Base-by-base conservation (phyloP, 2,113 vertebrate genomes). In the Lycaon pictus region DNA sequence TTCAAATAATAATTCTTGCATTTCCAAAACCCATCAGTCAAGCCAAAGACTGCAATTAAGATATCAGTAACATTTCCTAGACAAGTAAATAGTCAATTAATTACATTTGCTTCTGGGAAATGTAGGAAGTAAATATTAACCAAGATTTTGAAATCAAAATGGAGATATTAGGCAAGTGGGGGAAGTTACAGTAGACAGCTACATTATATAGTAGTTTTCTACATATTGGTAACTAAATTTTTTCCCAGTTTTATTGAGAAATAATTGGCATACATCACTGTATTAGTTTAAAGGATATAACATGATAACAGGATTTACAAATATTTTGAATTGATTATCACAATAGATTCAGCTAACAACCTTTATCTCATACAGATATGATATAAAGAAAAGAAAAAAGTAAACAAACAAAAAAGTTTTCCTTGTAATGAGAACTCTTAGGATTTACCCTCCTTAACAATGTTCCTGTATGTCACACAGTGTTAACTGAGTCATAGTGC, bases 1-100 rank as follows among this genome's bases (percentile, higher is more conserved):
- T 88, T 96, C 55, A 76, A 97, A 69, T 65, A 93, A 83, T 86
- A 82, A 74, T 94, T 74, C 56, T 95, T 95, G 11, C 12, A 95
- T 95, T 87, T 80, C 62, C 23, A 95, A 95, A 90, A 81, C n/a
- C 23, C 51, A 87, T 58, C 12, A 80, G 16, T 48, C 51, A 88
- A 95, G 48, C 29, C 51, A 93, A 95, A 65, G 51, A 88, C 23
- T 84, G 23, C 35, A 87, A 95, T 87, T 82, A 71, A 88, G 69
- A 53, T 84, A 95, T 53, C 72, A 93, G 56, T 87, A 97, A 62
- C 48, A 89, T 65, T 96, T 95, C 53, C n/a, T 58, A 76, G 55
- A 67, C 17, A 89, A 79, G 60, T 76, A 89, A 88, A 88, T 15
- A 81, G 13, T 32, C 37, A 86, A 77, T 35, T 79, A 92, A 96